These are phyloP conservation scores for Zaprionus capensis DNA, from an alignment of 1,140 invertebrate genomes.

Conservation along the genomic window DNA sequence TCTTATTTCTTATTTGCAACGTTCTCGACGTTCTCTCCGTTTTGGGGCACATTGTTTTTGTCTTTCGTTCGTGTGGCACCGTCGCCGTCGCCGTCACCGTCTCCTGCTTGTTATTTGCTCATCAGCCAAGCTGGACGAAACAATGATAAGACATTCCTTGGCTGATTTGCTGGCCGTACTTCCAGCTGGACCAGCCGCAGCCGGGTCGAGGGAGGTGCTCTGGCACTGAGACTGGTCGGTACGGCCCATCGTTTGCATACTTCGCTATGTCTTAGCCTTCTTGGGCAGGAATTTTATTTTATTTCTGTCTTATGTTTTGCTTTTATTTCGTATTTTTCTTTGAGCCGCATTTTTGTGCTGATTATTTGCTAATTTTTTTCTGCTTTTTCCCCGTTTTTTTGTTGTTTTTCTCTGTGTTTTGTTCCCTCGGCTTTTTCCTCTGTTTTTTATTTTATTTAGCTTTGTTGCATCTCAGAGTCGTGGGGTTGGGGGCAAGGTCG, in stretches of 20 bases:
- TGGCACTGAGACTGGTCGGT: neutral
- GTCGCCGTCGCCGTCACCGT: neutral
- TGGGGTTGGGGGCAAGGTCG: neutral
- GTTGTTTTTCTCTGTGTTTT: neutral
- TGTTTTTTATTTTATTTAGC: neutral
- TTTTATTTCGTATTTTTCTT: conserved; percentile 14
- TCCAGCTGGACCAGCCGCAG: neutral
- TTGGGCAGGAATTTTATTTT: conserved; percentile 57
- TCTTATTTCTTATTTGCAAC: conserved; percentile 16
- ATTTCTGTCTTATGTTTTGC: conserved; percentile 21
- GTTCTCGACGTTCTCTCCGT: conserved; percentile 9
- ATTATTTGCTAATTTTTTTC: conserved; percentile 36
- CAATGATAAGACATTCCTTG: conserved; percentile 37
- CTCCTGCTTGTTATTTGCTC: conserved; percentile 30
- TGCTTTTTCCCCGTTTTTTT: neutral
- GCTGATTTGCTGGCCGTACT: conserved; percentile 27
- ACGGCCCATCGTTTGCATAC: conserved; percentile 51
- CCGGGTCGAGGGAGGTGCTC: neutral
- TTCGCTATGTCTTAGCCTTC: conserved; percentile 55
- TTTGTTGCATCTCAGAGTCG: neutral
- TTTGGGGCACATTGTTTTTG: conserved; percentile 7
- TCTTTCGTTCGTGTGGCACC: neutral
- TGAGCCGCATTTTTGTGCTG: conserved; percentile 31
- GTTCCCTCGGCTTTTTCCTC: neutral
- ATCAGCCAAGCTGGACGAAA: neutral